Percentiles rank a stretch among this genome's conserved stretches.
Evolutionary conservation across 2,888 invertebrate genomes (phyloP).

Genomic region (Rhogogaster chlorosoma): DNA sequence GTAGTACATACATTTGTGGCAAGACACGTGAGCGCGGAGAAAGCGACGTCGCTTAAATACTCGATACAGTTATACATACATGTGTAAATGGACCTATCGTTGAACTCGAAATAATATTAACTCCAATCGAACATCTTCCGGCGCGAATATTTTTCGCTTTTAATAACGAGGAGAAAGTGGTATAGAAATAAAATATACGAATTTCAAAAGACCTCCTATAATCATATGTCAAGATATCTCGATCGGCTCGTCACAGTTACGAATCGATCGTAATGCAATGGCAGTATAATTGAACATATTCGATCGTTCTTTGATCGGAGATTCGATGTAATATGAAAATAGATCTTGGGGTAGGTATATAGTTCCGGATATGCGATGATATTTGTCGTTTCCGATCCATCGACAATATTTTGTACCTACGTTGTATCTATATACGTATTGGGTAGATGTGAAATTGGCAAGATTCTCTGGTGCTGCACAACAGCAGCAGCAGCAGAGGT

Average conservation of each 20-base stretch:
- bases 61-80: neutral
- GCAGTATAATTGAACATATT: neutral
- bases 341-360: neutral
- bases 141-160: neutral
- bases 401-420: neutral
- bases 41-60: conserved; percentile 1
- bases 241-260: neutral
- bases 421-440: neutral
- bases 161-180: neutral
- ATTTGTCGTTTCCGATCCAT: neutral
- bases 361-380: neutral
- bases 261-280: neutral
- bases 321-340: neutral
- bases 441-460: neutral
- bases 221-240: no score
- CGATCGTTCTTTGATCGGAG: neutral
- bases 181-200: neutral
- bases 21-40: neutral
- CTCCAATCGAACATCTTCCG: neutral
- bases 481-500: neutral
- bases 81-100: neutral
- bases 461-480: neutral
- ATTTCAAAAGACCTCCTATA: no score
- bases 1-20: neutral
- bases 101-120: neutral